Evolutionary conservation across 2,113 vertebrate species (phyloP).

Genomic region (Platichthys flesus): DNA sequence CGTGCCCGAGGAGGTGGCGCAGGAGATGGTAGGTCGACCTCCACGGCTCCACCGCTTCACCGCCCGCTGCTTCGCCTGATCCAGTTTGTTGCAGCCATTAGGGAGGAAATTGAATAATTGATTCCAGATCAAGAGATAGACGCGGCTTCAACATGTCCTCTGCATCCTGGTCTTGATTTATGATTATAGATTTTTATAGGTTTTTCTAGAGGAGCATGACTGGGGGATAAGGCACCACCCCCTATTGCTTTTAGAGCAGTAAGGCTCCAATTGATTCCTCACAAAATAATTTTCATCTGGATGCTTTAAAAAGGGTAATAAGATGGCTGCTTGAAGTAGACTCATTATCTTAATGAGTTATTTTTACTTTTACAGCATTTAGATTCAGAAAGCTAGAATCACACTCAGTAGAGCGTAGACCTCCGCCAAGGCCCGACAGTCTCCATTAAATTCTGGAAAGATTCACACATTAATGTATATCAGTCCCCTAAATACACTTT

Average conservation of each 20-base stretch:
- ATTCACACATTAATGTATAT: no score
- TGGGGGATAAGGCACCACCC: not conserved
- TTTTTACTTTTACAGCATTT: not conserved
- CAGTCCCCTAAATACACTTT: no score
- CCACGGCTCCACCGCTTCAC: not conserved
- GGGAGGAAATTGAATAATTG: slow-evolving; percentile 44
- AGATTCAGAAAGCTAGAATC: not conserved
- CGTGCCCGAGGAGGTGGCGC: slow-evolving; percentile 93
- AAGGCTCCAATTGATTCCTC: not conserved
- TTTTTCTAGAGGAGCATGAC: slow-evolving; percentile 1
- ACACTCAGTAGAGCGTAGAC: no score
- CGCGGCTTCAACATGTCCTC: not conserved
- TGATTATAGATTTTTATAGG: slow-evolving; percentile 5
- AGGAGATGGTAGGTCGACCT: slow-evolving; percentile 91
- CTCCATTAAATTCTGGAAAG: no score
- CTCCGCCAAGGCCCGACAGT: no score
- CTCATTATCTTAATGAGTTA: not conserved
- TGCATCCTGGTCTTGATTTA: slow-evolving; percentile 18
- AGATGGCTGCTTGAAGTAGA: not conserved
- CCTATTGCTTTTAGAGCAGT: not conserved
- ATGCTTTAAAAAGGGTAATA: not conserved
- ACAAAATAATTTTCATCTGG: not conserved
- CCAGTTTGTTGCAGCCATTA: slow-evolving; percentile 36
- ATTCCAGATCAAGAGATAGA: slow-evolving; percentile 45
- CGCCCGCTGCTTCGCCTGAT: not conserved